These are phyloP conservation scores for Rotaria socialis DNA, from an alignment of 2,888 invertebrate genomes.

Conservation along the genomic window DNA sequence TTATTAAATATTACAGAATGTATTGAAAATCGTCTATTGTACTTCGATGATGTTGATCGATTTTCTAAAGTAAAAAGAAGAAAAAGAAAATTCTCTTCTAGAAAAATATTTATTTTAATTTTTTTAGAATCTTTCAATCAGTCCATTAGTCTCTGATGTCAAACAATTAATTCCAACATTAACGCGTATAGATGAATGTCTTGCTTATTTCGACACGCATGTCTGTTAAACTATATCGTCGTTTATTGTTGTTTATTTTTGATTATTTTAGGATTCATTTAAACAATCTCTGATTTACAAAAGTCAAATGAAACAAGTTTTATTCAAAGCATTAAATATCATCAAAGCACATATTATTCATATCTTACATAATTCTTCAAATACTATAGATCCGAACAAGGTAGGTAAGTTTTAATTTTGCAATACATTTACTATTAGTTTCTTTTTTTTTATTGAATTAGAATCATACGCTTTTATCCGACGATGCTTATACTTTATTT, in stretches of 20 bases:
- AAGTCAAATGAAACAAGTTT: conserved; percentile 77
- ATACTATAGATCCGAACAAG: conserved; percentile 32
- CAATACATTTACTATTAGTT: background rate
- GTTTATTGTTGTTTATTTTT: conserved; percentile 12
- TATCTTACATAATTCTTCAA: conserved; percentile 39
- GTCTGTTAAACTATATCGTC: conserved; percentile 63
- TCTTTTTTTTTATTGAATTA: conserved; percentile 47
- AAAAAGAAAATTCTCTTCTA: background rate
- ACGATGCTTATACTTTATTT: conserved; percentile 70
- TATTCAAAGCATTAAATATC: conserved; percentile 73
- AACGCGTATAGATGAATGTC: conserved; percentile 77
- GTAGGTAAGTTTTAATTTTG: background rate
- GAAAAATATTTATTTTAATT: conserved; percentile 39
- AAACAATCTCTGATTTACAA: conserved; percentile 78
- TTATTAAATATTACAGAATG: conserved; percentile 75
- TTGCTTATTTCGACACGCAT: conserved; percentile 76
- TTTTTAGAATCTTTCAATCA: conserved; percentile 71
- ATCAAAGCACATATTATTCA: conserved; percentile 70
- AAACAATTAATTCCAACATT: conserved; percentile 77
- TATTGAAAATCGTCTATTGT: conserved; percentile 74
- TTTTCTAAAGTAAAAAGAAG: conserved; percentile 63
- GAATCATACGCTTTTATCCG: conserved; percentile 54
- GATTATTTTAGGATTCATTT: conserved; percentile 67
- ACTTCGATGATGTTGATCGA: conserved; percentile 78
- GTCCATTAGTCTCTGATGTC: conserved; percentile 75